Evolutionary conservation across 2,797 vertebrate genomes (phyloP), one percentile per base, ranked within the genome.

Genomic region (Loriculus beryllinus): DNA sequence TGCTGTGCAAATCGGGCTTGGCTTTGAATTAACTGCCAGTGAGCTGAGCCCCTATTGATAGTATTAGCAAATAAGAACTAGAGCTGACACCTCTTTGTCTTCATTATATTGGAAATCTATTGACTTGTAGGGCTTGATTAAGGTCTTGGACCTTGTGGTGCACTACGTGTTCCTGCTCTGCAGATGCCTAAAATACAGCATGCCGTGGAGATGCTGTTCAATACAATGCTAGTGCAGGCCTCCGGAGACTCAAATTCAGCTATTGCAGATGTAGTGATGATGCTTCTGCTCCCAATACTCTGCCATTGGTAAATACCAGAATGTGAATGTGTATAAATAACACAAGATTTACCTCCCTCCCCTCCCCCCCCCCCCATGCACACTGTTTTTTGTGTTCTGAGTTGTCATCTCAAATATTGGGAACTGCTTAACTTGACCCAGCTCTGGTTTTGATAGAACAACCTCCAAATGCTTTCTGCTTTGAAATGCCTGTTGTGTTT

Each of bases 11-110:
- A 92, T 96, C 19, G 25, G 93, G 89, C 82, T 95, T 92, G 86
- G 88, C 91, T 95, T 89, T 96, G 94, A 96, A 95, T 96, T 95
- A 96, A 91, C 87, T 93, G 89, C 96, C 78, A 31, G 92, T 86
- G 92, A 96, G 79, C 92, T 95, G 89, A 95, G 91, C 56, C 69
- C 57, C 79, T 72, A 56, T 89, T 93, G 95, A 94, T 88, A n/a
- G 74, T 86, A 79, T 90, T 94, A 86, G 80, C 85, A 96, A 88
- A 76, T 70, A 67, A 92, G 87, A 63, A 22, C 80, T 83, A 14
- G 70, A 88, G 92, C 91, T 92, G 89, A 90, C 89, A 96, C 87
- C 63, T 93, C 90, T 92, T 96, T 92, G 88, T 95, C 78, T 92
- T 88, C 0, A 2, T 71, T 93, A 2, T 60, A 84, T 94, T 86